Percentiles rank a stretch among this genome's conserved stretches.
phyloP scores from a whole-genome alignment of 2,888 invertebrate genomes.

The Stegana nigrithorax region DNA sequence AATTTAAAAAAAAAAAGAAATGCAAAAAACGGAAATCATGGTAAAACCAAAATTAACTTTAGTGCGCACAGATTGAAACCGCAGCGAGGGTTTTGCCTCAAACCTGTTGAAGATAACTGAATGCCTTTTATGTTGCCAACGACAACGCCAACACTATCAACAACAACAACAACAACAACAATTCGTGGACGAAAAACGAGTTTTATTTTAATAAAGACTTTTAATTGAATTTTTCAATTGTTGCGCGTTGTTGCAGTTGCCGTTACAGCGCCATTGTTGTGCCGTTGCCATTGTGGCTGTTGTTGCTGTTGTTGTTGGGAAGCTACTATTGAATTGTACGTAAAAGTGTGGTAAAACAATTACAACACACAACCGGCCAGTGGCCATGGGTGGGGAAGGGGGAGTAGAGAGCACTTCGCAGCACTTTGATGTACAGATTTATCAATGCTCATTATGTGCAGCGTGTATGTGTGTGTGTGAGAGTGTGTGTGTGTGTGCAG shows the following conservation, averaged over 20 bases:
- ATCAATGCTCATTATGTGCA: constrained; percentile 10
- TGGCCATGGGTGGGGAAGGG: constrained; percentile 19
- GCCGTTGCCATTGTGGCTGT: constrained; percentile 30
- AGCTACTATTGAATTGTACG: constrained; percentile 19
- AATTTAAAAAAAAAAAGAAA: not conserved
- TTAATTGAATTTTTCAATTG: constrained; percentile 62
- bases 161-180: not conserved
- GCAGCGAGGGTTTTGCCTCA: not conserved
- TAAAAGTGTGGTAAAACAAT: constrained; percentile 54
- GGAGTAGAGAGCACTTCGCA: not conserved
- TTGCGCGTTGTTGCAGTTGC: constrained; percentile 38
- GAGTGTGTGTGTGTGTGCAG: constrained; percentile 9
- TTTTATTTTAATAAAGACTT: constrained; percentile 42
- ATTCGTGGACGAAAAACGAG: not conserved
- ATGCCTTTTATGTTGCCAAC: not conserved
- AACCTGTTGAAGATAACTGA: not conserved
- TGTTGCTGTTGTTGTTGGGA: constrained; percentile 31
- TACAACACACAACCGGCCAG: constrained; percentile 31
- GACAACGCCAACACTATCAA: not conserved
- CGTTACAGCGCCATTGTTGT: no score
- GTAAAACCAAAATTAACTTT: constrained; percentile 11
- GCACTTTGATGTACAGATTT: no score
- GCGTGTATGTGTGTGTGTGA: constrained; percentile 9
- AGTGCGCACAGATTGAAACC: not conserved
- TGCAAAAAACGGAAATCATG: not conserved